Percentiles rank a stretch among this genome's conserved stretches.
Evolutionary conservation across 2,888 invertebrate genomes (phyloP).

Genomic region (Drosophila mimica): DNA sequence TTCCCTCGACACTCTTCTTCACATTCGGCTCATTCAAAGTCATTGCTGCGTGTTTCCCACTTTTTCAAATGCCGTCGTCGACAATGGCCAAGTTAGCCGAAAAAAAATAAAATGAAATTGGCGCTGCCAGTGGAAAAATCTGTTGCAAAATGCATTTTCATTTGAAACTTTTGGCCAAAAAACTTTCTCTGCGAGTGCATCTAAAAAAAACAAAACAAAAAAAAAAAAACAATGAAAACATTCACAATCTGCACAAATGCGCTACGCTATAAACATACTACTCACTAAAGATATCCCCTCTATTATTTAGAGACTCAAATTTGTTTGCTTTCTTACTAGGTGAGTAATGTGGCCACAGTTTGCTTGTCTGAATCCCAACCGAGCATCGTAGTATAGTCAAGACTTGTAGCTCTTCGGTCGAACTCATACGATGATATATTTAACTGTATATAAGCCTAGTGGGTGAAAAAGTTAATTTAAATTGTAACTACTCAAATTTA

Average conservation of each 20-base stretch:
- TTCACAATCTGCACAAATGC: conserved; percentile 25
- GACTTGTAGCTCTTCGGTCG: background rate
- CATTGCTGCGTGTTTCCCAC: conserved; percentile 74
- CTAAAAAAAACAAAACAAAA: conserved; percentile 56
- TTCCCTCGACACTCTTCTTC: background rate
- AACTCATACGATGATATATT: background rate
- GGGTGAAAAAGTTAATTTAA: too few species aligned
- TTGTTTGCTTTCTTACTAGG: conserved; percentile 37
- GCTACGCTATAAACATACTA: conserved; percentile 9
- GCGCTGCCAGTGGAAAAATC: conserved; percentile 67
- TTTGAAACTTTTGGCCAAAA: conserved; percentile 72
- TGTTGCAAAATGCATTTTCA: conserved; percentile 77
- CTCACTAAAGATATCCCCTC: conserved; percentile 25
- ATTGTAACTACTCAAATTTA: too few species aligned
- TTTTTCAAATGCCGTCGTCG: conserved; percentile 62
- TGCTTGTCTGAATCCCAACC: conserved; percentile 4
- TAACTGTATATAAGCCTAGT: background rate
- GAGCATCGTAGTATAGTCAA: background rate
- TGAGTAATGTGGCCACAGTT: conserved; percentile 13
- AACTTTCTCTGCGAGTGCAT: conserved; percentile 52
- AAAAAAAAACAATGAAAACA: conserved; percentile 61
- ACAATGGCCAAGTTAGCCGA: conserved; percentile 55
- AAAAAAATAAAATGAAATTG: conserved; percentile 39
- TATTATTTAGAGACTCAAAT: conserved; percentile 28
- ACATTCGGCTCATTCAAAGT: conserved; percentile 58